Evolutionary conservation across 1,140 invertebrate genomes (phyloP).

Genomic region (Dendroctonus valens): DNA sequence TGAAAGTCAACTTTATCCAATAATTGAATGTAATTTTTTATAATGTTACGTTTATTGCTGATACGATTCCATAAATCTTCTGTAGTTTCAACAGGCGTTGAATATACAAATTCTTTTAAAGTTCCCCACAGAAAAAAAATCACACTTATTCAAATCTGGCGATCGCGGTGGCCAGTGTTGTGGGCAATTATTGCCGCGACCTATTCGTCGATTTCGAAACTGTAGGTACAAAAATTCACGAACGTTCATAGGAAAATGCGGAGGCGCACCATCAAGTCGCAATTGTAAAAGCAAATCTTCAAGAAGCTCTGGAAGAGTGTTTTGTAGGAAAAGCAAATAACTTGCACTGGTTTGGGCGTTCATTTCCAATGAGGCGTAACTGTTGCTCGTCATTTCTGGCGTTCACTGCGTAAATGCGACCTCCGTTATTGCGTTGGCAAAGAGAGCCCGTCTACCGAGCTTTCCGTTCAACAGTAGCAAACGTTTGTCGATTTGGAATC

Average conservation of each 20-base stretch:
- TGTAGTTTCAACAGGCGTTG: neutral
- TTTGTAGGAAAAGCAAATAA: slow-evolving; percentile 5
- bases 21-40: neutral
- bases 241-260: slow-evolving; percentile 1
- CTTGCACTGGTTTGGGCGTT: slow-evolving; percentile 9
- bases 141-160: slow-evolving; percentile 6
- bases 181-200: slow-evolving; percentile 1
- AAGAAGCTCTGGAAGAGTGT: slow-evolving; percentile 5
- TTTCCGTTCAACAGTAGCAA: no score
- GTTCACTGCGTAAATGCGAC: slow-evolving; percentile 5
- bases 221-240: slow-evolving; percentile 5
- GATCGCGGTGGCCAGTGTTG: slow-evolving; percentile 1
- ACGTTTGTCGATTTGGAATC: no score
- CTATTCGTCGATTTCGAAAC: neutral
- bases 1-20: neutral
- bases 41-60: neutral
- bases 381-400: slow-evolving; percentile 1
- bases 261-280: slow-evolving; percentile 1
- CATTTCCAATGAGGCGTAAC: slow-evolving; percentile 17
- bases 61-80: slow-evolving; percentile 7
- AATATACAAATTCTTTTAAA: neutral
- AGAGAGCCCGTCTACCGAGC: no score
- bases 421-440: slow-evolving; percentile 4
- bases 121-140: slow-evolving; percentile 4
- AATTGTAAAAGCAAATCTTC: slow-evolving; percentile 2